A percentile compares a stretch with the other conserved stretches of the same genome.
These are phyloP conservation scores for Palloptera scutellata DNA, from an alignment of 2,888 invertebrate genomes.

Conservation along the genomic window DNA sequence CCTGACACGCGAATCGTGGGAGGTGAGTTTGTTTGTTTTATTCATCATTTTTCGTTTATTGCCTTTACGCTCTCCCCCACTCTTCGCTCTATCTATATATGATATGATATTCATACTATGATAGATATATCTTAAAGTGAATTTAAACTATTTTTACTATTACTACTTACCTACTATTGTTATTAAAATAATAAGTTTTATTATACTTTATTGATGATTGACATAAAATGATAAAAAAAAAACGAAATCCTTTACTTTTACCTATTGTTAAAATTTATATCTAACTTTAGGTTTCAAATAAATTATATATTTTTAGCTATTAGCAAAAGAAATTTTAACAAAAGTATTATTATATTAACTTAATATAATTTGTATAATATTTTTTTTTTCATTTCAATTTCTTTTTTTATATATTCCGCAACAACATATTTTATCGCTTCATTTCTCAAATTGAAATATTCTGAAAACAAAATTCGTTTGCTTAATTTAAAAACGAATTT, in stretches of 20 bases:
- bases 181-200: background rate
- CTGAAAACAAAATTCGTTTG: conserved; percentile 21
- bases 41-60: background rate
- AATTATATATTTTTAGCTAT: background rate
- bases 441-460: conserved; percentile 7
- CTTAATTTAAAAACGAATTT: conserved; percentile 14
- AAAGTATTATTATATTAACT: background rate
- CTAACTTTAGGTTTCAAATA: conserved; percentile 2
- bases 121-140: background rate
- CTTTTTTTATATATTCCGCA: conserved; percentile 34
- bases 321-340: too few species aligned
- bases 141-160: conserved; percentile 13
- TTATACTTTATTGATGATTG: background rate
- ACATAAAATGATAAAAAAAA: background rate
- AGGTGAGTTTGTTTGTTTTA: conserved; percentile 72
- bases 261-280: too few species aligned
- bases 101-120: background rate
- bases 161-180: conserved; percentile 4
- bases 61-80: background rate
- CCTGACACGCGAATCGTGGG: conserved; percentile 90
- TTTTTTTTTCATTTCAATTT: conserved; percentile 42
- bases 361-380: conserved; percentile 21
- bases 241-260: too few species aligned
- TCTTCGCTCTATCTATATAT: background rate
- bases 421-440: conserved; percentile 19